Evolutionary conservation across 2,888 invertebrate species (phyloP).

Genomic region (Anticlea derivata): DNA sequence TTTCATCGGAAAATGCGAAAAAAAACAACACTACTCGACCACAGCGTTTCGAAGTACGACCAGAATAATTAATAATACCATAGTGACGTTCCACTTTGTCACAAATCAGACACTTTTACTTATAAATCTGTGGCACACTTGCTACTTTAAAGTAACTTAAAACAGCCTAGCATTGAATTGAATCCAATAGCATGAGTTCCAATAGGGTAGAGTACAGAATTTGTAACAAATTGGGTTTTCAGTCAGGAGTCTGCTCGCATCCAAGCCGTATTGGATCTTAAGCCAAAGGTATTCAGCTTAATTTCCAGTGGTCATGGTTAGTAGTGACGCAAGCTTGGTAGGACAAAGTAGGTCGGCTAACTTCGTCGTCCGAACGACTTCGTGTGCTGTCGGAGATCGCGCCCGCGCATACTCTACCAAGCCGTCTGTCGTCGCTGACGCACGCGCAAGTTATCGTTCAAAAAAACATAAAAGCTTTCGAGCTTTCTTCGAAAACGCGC

Average conservation of each 20-base stretch:
- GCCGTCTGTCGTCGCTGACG: constrained; percentile 67
- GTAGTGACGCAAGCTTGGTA: constrained; percentile 11
- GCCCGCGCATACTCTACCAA: constrained; percentile 69
- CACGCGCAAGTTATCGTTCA: constrained; percentile 49
- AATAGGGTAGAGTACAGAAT: too few relatives aligned
- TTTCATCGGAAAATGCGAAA: constrained; percentile 80
- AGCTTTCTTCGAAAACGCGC: constrained; percentile 52
- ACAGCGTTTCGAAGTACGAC: constrained; percentile 72
- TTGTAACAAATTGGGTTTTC: too few relatives aligned
- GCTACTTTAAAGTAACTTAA: background rate
- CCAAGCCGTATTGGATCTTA: background rate
- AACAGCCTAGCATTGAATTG: too few relatives aligned
- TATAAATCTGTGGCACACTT: background rate
- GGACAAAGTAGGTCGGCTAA: constrained; percentile 76
- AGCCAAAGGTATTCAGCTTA: background rate
- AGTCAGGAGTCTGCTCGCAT: background rate
- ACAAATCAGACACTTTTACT: background rate
- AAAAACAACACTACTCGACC: constrained; percentile 72
- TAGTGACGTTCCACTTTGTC: background rate
- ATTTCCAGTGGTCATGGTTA: background rate
- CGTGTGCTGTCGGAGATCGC: constrained; percentile 58
- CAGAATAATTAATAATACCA: constrained; percentile 4
- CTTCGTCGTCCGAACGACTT: constrained; percentile 62
- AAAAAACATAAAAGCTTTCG: constrained; percentile 61
- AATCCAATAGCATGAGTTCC: too few relatives aligned